Percentiles rank a stretch among this genome's conserved stretches.
phyloP scores from a whole-genome alignment of 2,888 invertebrate genomes.

The Anodontia alba region DNA sequence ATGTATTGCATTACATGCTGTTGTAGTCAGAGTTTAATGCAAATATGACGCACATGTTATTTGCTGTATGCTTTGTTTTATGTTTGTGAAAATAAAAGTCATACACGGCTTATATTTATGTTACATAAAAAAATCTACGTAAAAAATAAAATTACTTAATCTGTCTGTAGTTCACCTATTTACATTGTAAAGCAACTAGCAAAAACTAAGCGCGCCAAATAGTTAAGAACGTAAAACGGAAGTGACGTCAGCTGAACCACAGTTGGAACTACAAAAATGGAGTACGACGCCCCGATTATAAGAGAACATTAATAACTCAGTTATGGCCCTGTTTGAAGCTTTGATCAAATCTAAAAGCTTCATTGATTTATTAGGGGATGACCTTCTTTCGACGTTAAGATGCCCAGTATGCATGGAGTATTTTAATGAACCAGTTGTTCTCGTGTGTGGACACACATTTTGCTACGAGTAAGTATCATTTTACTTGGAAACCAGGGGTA shows the following conservation, averaged over 20 bases:
- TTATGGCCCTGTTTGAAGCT: neutral
- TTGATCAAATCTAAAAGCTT: slow-evolving; percentile 24
- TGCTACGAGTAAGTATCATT: slow-evolving; percentile 36
- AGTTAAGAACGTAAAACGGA: neutral
- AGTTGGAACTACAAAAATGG: neutral
- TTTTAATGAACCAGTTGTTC: slow-evolving; percentile 26
- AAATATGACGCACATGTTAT: too few relatives aligned
- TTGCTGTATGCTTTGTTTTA: too few relatives aligned
- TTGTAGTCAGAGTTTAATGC: too few relatives aligned
- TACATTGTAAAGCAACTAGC: too few relatives aligned
- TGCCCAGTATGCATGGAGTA: slow-evolving; percentile 39
- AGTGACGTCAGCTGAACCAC: neutral
- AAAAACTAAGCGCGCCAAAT: neutral
- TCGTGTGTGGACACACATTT: slow-evolving; percentile 47
- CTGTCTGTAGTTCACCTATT: too few relatives aligned
- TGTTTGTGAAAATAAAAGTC: too few relatives aligned
- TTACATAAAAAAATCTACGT: too few relatives aligned
- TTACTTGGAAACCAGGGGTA: too few relatives aligned
- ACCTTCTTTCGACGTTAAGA: slow-evolving; percentile 30
- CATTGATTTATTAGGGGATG: slow-evolving; percentile 28
- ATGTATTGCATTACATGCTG: too few relatives aligned
- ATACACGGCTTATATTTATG: too few relatives aligned
- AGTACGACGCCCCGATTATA: neutral
- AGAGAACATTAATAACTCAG: neutral
- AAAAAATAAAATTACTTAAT: too few relatives aligned